A percentile compares a stretch with the other conserved stretches of the same genome.
These are phyloP conservation scores for Threskiornis aethiopicus DNA, from an alignment of 2,797 vertebrate genomes.

Conservation along the genomic window DNA sequence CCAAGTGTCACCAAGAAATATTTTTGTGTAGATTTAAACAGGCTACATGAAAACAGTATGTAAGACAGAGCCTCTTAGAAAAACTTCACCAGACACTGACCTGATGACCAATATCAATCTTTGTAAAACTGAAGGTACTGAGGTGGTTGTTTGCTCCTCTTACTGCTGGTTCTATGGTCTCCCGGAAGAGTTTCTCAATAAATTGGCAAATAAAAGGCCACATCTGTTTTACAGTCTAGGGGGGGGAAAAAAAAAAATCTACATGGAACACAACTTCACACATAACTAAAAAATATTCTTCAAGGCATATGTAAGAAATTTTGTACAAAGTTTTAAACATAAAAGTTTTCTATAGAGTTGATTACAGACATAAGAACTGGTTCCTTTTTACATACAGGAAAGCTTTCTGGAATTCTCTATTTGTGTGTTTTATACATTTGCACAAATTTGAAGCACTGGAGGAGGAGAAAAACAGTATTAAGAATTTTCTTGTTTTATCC, in stretches of 20 bases:
- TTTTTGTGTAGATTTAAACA: not conserved
- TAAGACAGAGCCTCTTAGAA: not conserved
- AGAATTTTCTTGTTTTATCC: not conserved
- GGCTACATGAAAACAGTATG: not conserved
- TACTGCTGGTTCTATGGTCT: slow-evolving; percentile 94
- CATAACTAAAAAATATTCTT: not conserved
- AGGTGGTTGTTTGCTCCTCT: slow-evolving; percentile 89
- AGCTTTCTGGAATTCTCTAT: not conserved
- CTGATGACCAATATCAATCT: slow-evolving; percentile 94
- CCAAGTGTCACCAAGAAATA: not conserved
- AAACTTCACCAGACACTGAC: slow-evolving; percentile 70
- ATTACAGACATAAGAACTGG: not conserved
- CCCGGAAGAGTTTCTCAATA: slow-evolving; percentile 93
- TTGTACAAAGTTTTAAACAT: not conserved
- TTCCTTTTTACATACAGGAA: not conserved
- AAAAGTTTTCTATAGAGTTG: not conserved
- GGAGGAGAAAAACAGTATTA: not conserved
- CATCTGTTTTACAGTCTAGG: slow-evolving; percentile 95
- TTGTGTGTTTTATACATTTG: not conserved
- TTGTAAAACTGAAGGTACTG: slow-evolving; percentile 92
- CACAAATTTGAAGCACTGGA: not conserved
- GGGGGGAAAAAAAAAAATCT: not conserved
- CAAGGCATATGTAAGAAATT: not conserved
- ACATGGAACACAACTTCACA: not conserved
- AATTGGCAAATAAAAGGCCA: slow-evolving; percentile 98